These are phyloP conservation scores for Anarrhichthys ocellatus DNA, from an alignment of 2,113 vertebrate genomes.

Conservation along the genomic window DNA sequence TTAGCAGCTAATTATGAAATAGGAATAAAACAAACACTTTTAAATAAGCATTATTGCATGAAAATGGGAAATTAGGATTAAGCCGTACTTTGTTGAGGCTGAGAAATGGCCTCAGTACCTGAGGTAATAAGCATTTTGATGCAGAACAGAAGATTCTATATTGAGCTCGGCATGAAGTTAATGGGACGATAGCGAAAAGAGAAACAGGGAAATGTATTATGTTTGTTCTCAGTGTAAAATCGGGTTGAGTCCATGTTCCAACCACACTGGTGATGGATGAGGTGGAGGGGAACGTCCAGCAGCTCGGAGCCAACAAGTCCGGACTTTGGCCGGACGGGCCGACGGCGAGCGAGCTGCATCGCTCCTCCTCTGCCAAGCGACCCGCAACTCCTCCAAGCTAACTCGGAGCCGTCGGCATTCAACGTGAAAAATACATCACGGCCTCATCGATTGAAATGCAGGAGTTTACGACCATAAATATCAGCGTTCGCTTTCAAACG, in stretches of 20 bases:
- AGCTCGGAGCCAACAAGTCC: constrained; percentile 30
- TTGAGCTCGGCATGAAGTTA: constrained; percentile 39
- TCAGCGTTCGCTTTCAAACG: not conserved
- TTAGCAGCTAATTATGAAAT: constrained; percentile 51
- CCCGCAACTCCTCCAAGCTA: constrained; percentile 20
- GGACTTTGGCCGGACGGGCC: constrained; percentile 49
- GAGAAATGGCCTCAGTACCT: constrained; percentile 36
- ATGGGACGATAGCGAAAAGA: constrained; percentile 36
- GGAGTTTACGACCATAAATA: constrained; percentile 24
- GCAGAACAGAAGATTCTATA: constrained; percentile 3
- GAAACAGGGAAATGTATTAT: constrained; percentile 34
- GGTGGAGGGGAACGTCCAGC: not conserved
- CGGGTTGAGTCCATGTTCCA: constrained; percentile 25
- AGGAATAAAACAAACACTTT: constrained; percentile 10
- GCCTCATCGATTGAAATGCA: not conserved
- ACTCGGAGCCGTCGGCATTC: constrained; percentile 1
- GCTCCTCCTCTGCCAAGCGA: constrained; percentile 28
- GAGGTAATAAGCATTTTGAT: constrained; percentile 63
- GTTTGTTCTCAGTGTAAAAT: constrained; percentile 30
- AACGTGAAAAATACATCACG: not conserved
- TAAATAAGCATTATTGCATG: constrained; percentile 16
- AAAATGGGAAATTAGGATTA: constrained; percentile 31
- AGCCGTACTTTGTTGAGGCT: constrained; percentile 34
- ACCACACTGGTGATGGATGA: constrained; percentile 47
- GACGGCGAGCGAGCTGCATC: constrained; percentile 18